Evolutionary conservation across 2,888 invertebrate species (phyloP).

Genomic region (Spisula subtruncata): DNA sequence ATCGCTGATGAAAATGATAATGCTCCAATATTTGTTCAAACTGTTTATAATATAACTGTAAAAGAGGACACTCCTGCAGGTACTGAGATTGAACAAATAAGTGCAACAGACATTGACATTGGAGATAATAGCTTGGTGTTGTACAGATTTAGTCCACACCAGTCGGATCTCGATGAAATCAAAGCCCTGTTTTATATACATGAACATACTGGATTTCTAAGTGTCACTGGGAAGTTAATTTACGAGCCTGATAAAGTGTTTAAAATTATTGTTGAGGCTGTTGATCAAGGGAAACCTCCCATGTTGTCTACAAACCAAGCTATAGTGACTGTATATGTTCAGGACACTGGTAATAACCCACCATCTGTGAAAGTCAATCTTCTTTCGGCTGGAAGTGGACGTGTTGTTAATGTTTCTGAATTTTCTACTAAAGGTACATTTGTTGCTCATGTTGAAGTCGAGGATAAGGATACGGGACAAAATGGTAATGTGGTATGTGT

Average conservation of each 20-base stretch:
- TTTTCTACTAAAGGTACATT: constrained; percentile 80
- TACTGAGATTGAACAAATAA: constrained; percentile 88
- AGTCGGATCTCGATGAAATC: constrained; percentile 72
- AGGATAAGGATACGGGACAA: constrained; percentile 84
- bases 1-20: constrained; percentile 82
- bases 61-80: constrained; percentile 70
- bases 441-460: constrained; percentile 85
- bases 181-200: constrained; percentile 77
- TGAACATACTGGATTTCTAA: constrained; percentile 79
- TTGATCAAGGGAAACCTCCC: constrained; percentile 78
- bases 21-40: constrained; percentile 73
- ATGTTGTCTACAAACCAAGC: constrained; percentile 76
- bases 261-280: constrained; percentile 79
- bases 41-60: constrained; percentile 74
- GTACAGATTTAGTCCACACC: constrained; percentile 84
- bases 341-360: constrained; percentile 97
- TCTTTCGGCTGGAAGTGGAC: constrained; percentile 66
- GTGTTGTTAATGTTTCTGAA: constrained; percentile 80
- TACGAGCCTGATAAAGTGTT: constrained; percentile 78
- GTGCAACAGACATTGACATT: constrained; percentile 84
- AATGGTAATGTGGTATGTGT: constrained; percentile 76
- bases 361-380: constrained; percentile 90
- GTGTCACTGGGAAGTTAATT: constrained; percentile 77
- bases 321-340: constrained; percentile 89
- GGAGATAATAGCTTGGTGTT: constrained; percentile 76